A percentile compares a stretch with the other conserved stretches of the same genome.
phyloP scores from a whole-genome alignment of 2,888 invertebrate genomes.

The Eueremaeus valkanovi region DNA sequence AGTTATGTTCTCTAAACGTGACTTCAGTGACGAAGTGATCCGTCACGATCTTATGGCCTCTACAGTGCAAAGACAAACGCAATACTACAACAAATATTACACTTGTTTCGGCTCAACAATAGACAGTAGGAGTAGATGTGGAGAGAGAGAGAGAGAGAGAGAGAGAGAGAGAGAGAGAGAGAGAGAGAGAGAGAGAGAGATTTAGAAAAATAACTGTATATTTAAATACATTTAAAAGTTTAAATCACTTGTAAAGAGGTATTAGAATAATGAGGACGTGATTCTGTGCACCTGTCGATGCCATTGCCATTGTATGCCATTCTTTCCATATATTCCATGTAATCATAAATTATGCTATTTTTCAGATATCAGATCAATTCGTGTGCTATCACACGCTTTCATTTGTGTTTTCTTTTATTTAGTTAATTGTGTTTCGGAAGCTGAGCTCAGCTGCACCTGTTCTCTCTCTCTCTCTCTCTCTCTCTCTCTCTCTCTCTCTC shows the following conservation, averaged over 20 bases:
- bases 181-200: neutral
- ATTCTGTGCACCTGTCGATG: conserved; percentile 34
- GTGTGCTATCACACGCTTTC: conserved; percentile 20
- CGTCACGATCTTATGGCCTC: conserved; percentile 5
- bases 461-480: neutral
- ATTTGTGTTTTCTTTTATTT: conserved; percentile 8
- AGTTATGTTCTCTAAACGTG: conserved; percentile 27
- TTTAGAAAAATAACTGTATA: neutral
- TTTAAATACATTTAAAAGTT: neutral
- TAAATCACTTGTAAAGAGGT: neutral
- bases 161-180: conserved; percentile 1
- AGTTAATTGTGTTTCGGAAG: conserved; percentile 7
- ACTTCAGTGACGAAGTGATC: conserved; percentile 27
- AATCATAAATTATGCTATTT: conserved; percentile 24
- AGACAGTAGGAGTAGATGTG: neutral
- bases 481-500: neutral
- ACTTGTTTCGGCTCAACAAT: neutral
- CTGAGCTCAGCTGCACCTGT: conserved; percentile 30
- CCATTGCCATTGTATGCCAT: neutral
- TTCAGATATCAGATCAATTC: conserved; percentile 20
- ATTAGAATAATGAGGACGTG: conserved; percentile 7
- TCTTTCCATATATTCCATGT: conserved; percentile 14
- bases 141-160: neutral
- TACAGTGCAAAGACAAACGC: neutral
- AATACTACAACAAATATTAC: neutral